These are phyloP conservation scores for Laticauda laticaudata DNA, from an alignment of 2,113 vertebrate species.

Conservation along the genomic window DNA sequence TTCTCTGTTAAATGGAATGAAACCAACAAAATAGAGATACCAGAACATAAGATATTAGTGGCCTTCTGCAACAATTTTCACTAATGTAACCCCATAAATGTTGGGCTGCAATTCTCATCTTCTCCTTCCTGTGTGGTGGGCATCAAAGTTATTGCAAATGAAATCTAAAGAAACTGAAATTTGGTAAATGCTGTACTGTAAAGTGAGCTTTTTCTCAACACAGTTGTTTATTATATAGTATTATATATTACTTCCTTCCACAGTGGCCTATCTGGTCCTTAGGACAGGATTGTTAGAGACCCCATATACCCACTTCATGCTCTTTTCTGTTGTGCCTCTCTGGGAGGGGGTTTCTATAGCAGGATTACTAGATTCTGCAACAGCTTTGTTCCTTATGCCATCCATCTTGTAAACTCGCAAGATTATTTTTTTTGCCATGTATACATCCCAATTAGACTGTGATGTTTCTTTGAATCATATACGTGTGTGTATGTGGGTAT, in stretches of 20 bases:
- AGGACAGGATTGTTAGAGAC: background rate
- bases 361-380: too few species aligned
- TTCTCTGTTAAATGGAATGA: background rate
- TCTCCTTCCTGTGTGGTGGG: background rate
- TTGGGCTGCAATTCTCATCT: background rate
- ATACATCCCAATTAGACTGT: too few species aligned
- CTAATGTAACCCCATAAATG: background rate
- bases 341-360: too few species aligned
- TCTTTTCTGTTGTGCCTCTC: too few species aligned
- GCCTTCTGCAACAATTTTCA: background rate
- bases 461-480: too few species aligned
- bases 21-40: background rate
- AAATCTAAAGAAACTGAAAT: background rate
- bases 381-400: too few species aligned
- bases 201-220: background rate
- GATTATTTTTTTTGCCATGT: too few species aligned
- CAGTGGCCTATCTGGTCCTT: background rate
- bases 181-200: background rate
- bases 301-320: too few species aligned
- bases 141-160: background rate
- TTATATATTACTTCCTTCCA: background rate
- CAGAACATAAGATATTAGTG: background rate
- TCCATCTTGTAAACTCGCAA: too few species aligned
- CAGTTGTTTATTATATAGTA: background rate
- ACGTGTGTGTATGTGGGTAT: too few species aligned